Evolutionary conservation across 1,140 invertebrate genomes (phyloP).

Genomic region (Planococcus citri): DNA sequence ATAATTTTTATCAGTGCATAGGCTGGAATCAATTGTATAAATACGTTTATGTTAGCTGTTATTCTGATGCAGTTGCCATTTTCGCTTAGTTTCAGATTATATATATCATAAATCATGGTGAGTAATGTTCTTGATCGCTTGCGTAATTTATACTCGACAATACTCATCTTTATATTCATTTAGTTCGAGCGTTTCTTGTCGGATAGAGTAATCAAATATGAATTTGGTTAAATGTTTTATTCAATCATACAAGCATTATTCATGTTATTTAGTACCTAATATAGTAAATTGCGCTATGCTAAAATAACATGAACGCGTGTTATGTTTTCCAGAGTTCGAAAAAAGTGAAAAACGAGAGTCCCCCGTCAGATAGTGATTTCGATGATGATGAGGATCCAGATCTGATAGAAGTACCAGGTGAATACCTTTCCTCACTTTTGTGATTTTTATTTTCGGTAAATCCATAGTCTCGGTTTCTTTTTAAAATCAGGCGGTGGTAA

Average conservation of each 20-base stretch:
- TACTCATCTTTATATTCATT: too few species aligned
- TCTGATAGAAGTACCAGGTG: conserved; percentile 77
- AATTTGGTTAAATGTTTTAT: too few species aligned
- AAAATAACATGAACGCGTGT: too few species aligned
- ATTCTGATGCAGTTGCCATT: neutral
- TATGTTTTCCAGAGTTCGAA: neutral
- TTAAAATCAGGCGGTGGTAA: conserved; percentile 56
- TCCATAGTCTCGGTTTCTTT: conserved; percentile 5
- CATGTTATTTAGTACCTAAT: too few species aligned
- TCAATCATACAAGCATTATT: too few species aligned
- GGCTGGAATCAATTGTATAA: conserved; percentile 5
- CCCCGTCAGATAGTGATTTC: conserved; percentile 48
- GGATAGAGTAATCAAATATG: too few species aligned
- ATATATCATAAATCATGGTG: neutral
- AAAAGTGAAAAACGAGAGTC: neutral
- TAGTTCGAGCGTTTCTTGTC: too few species aligned
- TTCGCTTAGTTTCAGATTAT: neutral
- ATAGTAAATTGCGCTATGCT: too few species aligned
- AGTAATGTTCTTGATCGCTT: neutral
- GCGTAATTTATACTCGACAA: too few species aligned
- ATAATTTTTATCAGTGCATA: conserved; percentile 11
- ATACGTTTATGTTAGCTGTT: neutral
- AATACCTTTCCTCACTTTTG: too few species aligned
- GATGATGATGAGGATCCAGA: conserved; percentile 81
- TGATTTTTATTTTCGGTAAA: neutral